A percentile compares a stretch with the other conserved stretches of the same genome.
phyloP scores from a whole-genome alignment of 2,797 vertebrate species.

The Crocodylus rhombifer region DNA sequence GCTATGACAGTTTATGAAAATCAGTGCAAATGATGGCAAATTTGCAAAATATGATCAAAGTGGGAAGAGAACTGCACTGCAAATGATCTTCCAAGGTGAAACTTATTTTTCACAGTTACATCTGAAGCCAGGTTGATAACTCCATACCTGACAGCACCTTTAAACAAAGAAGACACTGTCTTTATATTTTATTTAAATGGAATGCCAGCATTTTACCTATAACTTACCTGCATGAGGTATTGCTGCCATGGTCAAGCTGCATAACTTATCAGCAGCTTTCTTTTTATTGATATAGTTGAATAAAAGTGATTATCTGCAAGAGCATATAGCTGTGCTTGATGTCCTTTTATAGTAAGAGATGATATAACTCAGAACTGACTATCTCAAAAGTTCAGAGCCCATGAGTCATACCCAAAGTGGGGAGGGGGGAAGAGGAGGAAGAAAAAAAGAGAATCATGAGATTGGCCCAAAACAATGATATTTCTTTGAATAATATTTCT shows the following conservation, averaged over 20 bases:
- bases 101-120: background rate
- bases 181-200: background rate
- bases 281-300: background rate
- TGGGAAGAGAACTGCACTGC: background rate
- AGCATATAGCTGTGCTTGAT: background rate
- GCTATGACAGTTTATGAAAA: conserved; percentile 17
- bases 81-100: background rate
- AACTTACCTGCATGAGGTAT: background rate
- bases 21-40: conserved; percentile 1
- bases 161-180: background rate
- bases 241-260: background rate
- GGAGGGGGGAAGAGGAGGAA: too few relatives aligned
- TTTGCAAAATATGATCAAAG: background rate
- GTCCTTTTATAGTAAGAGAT: background rate
- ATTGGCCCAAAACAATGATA: background rate
- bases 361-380: background rate
- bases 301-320: background rate
- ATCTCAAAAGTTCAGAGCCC: background rate
- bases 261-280: background rate
- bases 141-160: background rate
- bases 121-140: background rate
- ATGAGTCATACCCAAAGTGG: too few relatives aligned
- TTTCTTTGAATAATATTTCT: too few relatives aligned
- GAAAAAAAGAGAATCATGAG: background rate
- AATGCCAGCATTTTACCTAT: background rate